A percentile compares a stretch with the other conserved stretches of the same genome.
phyloP scores from a whole-genome alignment of 2,113 vertebrate genomes.

The Microtus montanus region DNA sequence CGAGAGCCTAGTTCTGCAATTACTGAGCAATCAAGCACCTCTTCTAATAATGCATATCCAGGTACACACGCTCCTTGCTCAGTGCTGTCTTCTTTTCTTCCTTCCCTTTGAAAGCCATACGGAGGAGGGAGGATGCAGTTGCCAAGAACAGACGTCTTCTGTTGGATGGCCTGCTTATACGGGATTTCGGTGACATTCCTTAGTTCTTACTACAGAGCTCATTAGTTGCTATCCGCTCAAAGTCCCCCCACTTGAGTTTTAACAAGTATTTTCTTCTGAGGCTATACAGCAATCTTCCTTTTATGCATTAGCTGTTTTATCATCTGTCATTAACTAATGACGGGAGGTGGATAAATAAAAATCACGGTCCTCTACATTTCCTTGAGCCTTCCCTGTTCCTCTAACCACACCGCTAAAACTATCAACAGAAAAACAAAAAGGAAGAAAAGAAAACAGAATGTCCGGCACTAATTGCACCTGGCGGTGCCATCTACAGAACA shows the following conservation, averaged over 20 bases:
- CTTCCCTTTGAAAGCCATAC: conserved; percentile 57
- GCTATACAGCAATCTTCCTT: conserved; percentile 6
- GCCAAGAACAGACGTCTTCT: conserved; percentile 9
- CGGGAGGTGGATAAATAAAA: conserved; percentile 40
- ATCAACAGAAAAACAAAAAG: conserved; percentile 47
- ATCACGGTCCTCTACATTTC: conserved; percentile 32
- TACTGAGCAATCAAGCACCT: conserved; percentile 72
- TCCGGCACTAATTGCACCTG: background rate
- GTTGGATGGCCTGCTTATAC: conserved; percentile 52
- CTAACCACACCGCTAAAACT: conserved; percentile 24
- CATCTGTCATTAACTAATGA: conserved; percentile 54
- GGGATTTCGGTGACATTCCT: conserved; percentile 44
- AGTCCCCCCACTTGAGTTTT: background rate
- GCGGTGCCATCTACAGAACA: background rate
- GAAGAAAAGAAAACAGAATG: background rate
- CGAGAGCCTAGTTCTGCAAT: conserved; percentile 76
- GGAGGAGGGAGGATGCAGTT: conserved; percentile 22
- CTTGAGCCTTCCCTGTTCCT: background rate
- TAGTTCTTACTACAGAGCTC: conserved; percentile 39
- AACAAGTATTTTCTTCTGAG: conserved; percentile 36
- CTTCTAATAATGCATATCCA: conserved; percentile 74
- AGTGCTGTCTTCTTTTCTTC: conserved; percentile 40
- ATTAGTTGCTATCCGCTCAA: conserved; percentile 31
- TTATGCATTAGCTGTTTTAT: conserved; percentile 35
- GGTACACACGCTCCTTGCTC: conserved; percentile 46